phyloP scores from a whole-genome alignment of 64 coral and sea anemone species.

The Stylophora pistillata region DNA sequence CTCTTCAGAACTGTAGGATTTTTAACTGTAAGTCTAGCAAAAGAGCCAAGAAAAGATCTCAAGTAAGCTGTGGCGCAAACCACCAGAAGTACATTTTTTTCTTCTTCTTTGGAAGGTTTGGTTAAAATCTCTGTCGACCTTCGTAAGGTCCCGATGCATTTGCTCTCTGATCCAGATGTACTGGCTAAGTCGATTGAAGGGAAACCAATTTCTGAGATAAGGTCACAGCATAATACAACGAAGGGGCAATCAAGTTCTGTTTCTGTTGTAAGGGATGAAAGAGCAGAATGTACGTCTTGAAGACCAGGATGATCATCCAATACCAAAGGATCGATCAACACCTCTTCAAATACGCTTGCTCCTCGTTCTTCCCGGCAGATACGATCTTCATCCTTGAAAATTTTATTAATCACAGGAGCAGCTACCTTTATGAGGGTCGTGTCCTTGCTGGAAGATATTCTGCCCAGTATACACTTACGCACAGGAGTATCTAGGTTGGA shows the following conservation, averaged over 20 bases:
- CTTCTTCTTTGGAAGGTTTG: background rate
- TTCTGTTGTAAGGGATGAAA: background rate
- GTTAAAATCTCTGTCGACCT: constrained; percentile 46
- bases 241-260: constrained; percentile 52
- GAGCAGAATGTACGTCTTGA: constrained; percentile 35
- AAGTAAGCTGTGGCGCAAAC: background rate
- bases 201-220: constrained; percentile 68
- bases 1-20: background rate
- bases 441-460: constrained; percentile 56
- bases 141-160: constrained; percentile 22
- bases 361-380: too few relatives aligned
- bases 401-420: constrained; percentile 56
- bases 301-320: constrained; percentile 61
- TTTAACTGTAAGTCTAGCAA: background rate
- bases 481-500: constrained; percentile 70
- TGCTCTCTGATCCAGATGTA: constrained; percentile 46
- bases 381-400: constrained; percentile 48
- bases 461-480: constrained; percentile 39
- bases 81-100: background rate
- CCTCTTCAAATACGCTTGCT: constrained; percentile 31
- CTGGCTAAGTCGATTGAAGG: constrained; percentile 22
- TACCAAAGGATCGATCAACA: constrained; percentile 19
- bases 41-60: background rate
- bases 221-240: constrained; percentile 75
- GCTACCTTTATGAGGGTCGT: constrained; percentile 34